Evolutionary conservation across 2,797 vertebrate genomes (phyloP).

Genomic region (Poeciliopsis turneri): DNA sequence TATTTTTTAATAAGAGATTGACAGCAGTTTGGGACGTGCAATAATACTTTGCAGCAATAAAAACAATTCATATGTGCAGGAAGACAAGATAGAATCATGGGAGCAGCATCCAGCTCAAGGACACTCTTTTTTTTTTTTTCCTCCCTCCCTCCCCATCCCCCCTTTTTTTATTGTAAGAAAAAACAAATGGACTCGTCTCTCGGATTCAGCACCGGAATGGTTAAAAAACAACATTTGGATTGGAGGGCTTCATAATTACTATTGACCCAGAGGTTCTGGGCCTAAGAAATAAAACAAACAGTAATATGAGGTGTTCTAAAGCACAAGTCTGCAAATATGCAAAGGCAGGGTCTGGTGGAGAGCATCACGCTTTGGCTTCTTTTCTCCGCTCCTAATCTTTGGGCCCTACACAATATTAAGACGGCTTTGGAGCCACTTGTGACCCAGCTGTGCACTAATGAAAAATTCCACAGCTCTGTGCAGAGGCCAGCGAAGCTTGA

Average conservation of each 20-base stretch:
- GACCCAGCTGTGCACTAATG: slow-evolving; percentile 99
- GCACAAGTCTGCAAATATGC: slow-evolving; percentile 90
- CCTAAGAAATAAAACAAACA: slow-evolving; percentile 86
- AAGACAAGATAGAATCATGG: slow-evolving; percentile 9
- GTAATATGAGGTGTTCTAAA: slow-evolving; percentile 88
- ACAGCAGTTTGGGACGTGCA: slow-evolving; percentile 15
- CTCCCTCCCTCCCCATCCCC: neutral
- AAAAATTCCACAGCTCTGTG: slow-evolving; percentile 96
- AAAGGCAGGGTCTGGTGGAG: slow-evolving; percentile 87
- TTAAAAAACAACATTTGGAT: slow-evolving; percentile 85
- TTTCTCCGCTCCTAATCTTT: slow-evolving; percentile 86
- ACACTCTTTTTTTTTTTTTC: slow-evolving; percentile 35
- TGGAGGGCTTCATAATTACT: slow-evolving; percentile 83
- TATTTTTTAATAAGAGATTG: slow-evolving; percentile 63
- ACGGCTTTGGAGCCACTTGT: slow-evolving; percentile 94
- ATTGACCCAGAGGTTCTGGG: slow-evolving; percentile 81
- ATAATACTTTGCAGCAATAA: slow-evolving; percentile 15
- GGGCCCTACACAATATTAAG: slow-evolving; percentile 96
- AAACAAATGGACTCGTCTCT: slow-evolving; percentile 59
- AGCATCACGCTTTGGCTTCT: slow-evolving; percentile 86
- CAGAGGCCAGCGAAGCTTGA: slow-evolving; percentile 88
- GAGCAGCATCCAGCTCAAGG: neutral
- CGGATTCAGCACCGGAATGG: slow-evolving; percentile 70
- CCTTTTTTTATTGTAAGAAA: slow-evolving; percentile 54
- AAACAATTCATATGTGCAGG: slow-evolving; percentile 27